Evolutionary conservation across 1,140 invertebrate genomes (phyloP).

Genomic region (Ceratitis capitata): DNA sequence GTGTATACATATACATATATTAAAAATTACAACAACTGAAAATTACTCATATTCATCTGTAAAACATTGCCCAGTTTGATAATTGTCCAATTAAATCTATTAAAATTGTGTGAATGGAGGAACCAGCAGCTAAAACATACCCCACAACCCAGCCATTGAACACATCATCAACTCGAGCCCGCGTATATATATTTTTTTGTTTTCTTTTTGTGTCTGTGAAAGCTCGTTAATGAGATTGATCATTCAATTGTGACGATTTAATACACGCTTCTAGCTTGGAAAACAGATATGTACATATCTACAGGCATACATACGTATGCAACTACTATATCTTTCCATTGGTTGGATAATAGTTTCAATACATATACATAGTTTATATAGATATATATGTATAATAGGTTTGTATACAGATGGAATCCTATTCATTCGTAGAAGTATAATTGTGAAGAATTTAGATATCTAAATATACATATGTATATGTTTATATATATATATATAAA

Average conservation of each 20-base stretch:
- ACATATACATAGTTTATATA: not conserved
- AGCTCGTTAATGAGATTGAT: not conserved
- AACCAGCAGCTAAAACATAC: not conserved
- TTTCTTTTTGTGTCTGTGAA: not conserved
- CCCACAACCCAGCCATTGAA: not conserved
- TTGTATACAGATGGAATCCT: too few relatives aligned
- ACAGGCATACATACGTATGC: not conserved
- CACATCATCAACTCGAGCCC: not conserved
- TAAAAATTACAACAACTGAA: not conserved
- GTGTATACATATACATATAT: not conserved
- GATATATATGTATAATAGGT: not conserved
- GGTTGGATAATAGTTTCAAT: not conserved
- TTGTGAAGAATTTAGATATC: not conserved
- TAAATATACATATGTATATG: not conserved
- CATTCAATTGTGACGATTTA: slow-evolving; percentile 8
- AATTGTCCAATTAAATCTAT: slow-evolving; percentile 9
- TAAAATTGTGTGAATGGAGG: not conserved
- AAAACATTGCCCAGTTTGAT: not conserved
- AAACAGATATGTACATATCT: too few relatives aligned
- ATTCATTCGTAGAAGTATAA: not conserved
- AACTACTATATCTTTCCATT: not conserved
- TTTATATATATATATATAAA: not conserved
- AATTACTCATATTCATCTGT: not conserved
- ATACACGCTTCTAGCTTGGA: not conserved
- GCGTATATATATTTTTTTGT: too few relatives aligned